These are phyloP conservation scores for Apteryx owenii DNA, from an alignment of 2,113 vertebrate genomes.

Conservation along the genomic window DNA sequence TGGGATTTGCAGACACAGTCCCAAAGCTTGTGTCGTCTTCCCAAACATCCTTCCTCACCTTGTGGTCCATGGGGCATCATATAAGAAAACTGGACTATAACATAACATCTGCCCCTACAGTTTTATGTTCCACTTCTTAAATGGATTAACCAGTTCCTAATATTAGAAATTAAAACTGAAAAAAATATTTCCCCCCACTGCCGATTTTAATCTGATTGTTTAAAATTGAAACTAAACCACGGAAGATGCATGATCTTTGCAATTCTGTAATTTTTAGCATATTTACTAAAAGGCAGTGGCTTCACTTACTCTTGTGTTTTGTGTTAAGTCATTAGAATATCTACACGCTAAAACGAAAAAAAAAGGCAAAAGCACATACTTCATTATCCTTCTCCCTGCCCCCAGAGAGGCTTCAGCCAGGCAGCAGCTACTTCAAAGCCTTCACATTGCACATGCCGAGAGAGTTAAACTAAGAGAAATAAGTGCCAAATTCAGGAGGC, in stretches of 20 bases:
- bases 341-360: background rate
- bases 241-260: background rate
- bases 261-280: background rate
- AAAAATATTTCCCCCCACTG: background rate
- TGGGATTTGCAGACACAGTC: background rate
- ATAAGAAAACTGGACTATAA: background rate
- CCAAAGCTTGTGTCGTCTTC: background rate
- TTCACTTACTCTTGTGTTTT: background rate
- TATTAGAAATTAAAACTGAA: background rate
- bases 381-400: background rate
- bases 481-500: conserved; percentile 30
- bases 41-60: background rate
- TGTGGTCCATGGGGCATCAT: background rate
- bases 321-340: background rate
- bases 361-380: background rate
- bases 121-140: background rate
- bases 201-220: background rate
- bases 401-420: conserved; percentile 4
- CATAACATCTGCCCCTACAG: background rate
- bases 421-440: conserved; percentile 53
- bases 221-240: conserved; percentile 1
- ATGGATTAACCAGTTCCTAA: background rate
- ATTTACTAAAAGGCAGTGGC: background rate
- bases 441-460: background rate
- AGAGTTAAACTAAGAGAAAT: conserved; percentile 22